Conservation (phyloP, 2,888 invertebrate genomes). For the Drosophila macrothrix region DNA sequence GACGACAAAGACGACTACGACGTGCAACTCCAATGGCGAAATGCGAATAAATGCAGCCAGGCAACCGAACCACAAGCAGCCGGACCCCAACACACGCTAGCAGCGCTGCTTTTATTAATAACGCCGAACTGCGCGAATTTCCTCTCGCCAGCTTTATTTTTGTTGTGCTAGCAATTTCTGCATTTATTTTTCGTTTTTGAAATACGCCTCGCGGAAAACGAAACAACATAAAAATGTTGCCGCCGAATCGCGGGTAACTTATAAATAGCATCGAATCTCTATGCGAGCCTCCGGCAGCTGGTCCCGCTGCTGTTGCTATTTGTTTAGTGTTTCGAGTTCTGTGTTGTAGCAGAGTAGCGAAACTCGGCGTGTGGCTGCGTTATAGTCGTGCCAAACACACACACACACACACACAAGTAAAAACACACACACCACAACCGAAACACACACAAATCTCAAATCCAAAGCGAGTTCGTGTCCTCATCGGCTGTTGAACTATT, state of each 20-base stretch:
- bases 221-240: conserved; percentile 68
- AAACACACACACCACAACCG: not conserved
- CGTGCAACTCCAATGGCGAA: conserved; percentile 73
- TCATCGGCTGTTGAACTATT: conserved; percentile 73
- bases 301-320: conserved; percentile 10
- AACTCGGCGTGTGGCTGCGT: conserved; percentile 67
- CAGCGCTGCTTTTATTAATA: conserved; percentile 81
- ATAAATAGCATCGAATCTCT: conserved; percentile 64
- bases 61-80: conserved; percentile 41
- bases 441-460: conserved; percentile 5
- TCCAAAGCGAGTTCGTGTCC: conserved; percentile 26
- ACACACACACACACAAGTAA: not conserved
- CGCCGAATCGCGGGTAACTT: conserved; percentile 45
- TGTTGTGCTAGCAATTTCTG: conserved; percentile 54
- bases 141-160: conserved; percentile 57
- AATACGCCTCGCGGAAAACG: conserved; percentile 52
- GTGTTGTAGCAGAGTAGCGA: conserved; percentile 13
- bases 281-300: conserved; percentile 34
- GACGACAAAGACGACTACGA: conserved; percentile 46
- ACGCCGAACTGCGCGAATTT: conserved; percentile 47
- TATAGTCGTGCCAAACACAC: conserved; percentile 29
- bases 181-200: conserved; percentile 58
- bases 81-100: conserved; percentile 43
- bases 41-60: conserved; percentile 74
- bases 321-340: conserved; percentile 33